phyloP scores from a whole-genome alignment of 1,140 invertebrate genomes.

The Drosophila nebulosa region DNA sequence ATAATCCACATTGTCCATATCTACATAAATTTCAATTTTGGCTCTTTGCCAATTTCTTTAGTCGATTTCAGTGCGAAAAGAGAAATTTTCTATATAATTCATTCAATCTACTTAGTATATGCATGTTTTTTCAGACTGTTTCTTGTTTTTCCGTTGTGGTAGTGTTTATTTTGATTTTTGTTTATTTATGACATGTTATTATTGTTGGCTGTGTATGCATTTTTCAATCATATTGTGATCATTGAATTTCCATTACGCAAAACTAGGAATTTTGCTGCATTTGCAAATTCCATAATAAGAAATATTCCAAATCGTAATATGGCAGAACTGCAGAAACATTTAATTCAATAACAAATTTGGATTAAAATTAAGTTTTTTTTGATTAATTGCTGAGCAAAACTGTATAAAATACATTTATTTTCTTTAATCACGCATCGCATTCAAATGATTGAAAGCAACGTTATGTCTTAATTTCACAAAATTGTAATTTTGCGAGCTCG shows the following conservation, averaged over 20 bases:
- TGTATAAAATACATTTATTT: too few species aligned
- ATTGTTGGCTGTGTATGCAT: not conserved
- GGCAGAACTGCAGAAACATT: too few species aligned
- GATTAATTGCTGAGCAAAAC: too few species aligned
- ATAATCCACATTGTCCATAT: not conserved
- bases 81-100: not conserved
- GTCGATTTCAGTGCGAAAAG: not conserved
- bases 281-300: not conserved
- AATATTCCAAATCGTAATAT: too few species aligned
- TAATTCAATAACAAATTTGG: too few species aligned
- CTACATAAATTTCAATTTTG: not conserved
- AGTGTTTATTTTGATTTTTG: conserved; percentile 7
- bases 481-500: too few species aligned
- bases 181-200: not conserved
- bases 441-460: too few species aligned
- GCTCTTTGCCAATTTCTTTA: not conserved
- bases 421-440: too few species aligned
- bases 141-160: not conserved
- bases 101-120: too few species aligned
- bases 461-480: too few species aligned
- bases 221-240: not conserved
- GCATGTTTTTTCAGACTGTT: not conserved
- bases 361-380: too few species aligned
- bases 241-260: not conserved
- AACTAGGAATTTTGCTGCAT: not conserved